phyloP scores from a whole-genome alignment of 2,888 invertebrate genomes.

The Carterocephalus palaemon region DNA sequence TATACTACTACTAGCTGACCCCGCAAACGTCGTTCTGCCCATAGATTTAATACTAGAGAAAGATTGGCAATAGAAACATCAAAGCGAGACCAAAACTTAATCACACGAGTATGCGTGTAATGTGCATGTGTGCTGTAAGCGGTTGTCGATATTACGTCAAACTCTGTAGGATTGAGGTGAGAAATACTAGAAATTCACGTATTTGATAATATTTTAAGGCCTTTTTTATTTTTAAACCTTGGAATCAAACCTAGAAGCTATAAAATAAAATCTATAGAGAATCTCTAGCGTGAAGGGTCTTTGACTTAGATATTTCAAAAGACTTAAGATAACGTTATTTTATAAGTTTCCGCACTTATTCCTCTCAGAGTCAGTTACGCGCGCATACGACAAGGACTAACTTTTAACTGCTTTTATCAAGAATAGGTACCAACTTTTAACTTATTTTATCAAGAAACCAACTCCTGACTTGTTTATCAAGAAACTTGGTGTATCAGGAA shows the following conservation, averaged over 20 bases:
- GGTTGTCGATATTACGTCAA: no score
- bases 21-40: no score
- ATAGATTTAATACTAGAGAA: no score
- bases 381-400: slow-evolving; percentile 17
- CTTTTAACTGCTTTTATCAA: slow-evolving; percentile 11
- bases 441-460: slow-evolving; percentile 14
- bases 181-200: no score
- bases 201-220: no score
- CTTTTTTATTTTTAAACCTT: no score
- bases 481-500: slow-evolving; percentile 16
- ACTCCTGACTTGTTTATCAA: slow-evolving; percentile 9
- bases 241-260: background rate
- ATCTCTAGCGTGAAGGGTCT: slow-evolving; percentile 1
- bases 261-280: background rate
- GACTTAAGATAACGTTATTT: slow-evolving; percentile 11
- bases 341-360: slow-evolving; percentile 7
- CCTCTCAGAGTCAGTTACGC: background rate
- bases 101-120: no score
- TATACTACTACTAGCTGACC: no score
- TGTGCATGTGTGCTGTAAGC: no score
- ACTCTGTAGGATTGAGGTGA: no score
- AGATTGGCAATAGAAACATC: no score
- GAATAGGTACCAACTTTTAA: slow-evolving; percentile 11
- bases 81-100: no score
- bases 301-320: slow-evolving; percentile 4